Evolutionary conservation across 1,140 invertebrate species (phyloP), one percentile per base, ranked within the genome.

Genomic region (Ips typographus): DNA sequence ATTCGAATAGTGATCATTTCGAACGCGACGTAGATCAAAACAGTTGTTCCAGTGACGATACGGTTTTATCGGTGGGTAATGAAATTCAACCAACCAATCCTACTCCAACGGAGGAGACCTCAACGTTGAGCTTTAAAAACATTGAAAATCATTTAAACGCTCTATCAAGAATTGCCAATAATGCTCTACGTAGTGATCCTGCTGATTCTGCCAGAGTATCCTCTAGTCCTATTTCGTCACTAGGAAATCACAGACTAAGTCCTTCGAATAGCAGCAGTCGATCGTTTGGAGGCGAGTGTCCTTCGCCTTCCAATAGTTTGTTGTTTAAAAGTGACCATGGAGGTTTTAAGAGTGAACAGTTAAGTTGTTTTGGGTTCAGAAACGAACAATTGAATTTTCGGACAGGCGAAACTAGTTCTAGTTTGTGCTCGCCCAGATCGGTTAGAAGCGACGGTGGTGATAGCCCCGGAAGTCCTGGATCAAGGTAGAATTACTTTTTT

Each of bases 21-120:
- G 77, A 76, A 41, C 55, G 75, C 38, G 76, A 77, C 52, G 37
- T 74, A 5, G 76, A 79, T 69, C 82, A 84, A 53, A 82, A 83
- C 43, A 86, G 84, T 51, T 88, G 86, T 69, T 85, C 85, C 73
- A 89, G 87, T 72, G 86, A 88, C 71, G 87, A 87, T 68, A 89
- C 87, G 1, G 87, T 88, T 1, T 70, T 89, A 1, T 88, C 87
- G 53, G 88, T 89, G 51, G 88, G 88, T 1, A 88, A 89, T 76
- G 87, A 89, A 73, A 84, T 39, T 7, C 61, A 70, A 52, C 77
- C 52, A 47, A 58, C 64, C 3, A 60, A 60, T 38, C 38, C 59
- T 40, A 71, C 76, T 51, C 71, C 22, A 62, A 71, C 59, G 43
- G 43, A 38, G 22, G 60, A n/a, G 22, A 56, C 5, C 1, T 59